Evolutionary conservation across 2,888 invertebrate species (phyloP).

Genomic region (Carcina quercana): DNA sequence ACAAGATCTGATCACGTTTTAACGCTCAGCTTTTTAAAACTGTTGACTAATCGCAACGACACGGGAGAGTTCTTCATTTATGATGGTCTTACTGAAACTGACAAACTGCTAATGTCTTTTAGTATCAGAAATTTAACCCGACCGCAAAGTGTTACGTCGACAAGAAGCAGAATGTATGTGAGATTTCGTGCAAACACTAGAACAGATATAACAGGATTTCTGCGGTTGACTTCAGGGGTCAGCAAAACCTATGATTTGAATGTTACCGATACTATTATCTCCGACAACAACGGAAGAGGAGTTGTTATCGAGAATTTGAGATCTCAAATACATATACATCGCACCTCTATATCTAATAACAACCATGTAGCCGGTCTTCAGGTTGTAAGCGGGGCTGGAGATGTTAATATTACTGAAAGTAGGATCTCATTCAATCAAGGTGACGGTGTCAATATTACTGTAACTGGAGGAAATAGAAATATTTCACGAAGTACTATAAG

Average conservation of each 20-base stretch:
- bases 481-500: constrained; percentile 90
- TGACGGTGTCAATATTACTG: constrained; percentile 96
- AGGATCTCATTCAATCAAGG: constrained; percentile 93
- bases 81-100: constrained; percentile 83
- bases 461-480: constrained; percentile 94
- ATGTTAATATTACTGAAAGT: constrained; percentile 94
- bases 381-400: constrained; percentile 92
- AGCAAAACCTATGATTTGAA: constrained; percentile 90
- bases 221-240: constrained; percentile 85
- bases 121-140: constrained; percentile 88
- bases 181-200: constrained; percentile 83
- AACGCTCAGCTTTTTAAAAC: constrained; percentile 89
- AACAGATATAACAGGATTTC: constrained; percentile 83
- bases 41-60: constrained; percentile 83
- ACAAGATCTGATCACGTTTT: constrained; percentile 86
- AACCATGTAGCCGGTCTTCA: constrained; percentile 94
- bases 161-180: constrained; percentile 85
- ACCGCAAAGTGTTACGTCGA: constrained; percentile 91
- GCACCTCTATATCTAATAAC: constrained; percentile 88
- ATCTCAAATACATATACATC: constrained; percentile 89
- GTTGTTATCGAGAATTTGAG: constrained; percentile 93
- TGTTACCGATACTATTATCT: constrained; percentile 87
- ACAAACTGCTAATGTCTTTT: constrained; percentile 81
- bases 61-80: constrained; percentile 84
- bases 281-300: constrained; percentile 96